phyloP scores from a whole-genome alignment of 2,888 invertebrate species.

The Neoscelio sp. region DNA sequence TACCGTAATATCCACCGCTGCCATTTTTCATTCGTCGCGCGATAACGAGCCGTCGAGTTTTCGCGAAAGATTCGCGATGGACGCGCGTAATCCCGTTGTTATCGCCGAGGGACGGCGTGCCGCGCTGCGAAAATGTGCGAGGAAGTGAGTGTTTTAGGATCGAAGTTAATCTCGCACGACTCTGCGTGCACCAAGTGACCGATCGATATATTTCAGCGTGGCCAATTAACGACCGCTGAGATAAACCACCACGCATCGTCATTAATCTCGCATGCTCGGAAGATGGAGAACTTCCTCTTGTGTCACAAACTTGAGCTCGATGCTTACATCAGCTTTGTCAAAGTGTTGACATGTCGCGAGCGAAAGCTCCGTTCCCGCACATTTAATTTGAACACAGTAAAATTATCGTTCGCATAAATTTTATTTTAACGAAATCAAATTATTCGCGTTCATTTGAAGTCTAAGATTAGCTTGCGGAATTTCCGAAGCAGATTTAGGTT shows the following conservation, averaged over 20 bases:
- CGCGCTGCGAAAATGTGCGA: slow-evolving; percentile 22
- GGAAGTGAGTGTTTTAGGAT: slow-evolving; percentile 44
- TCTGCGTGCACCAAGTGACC: slow-evolving; percentile 56
- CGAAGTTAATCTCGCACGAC: slow-evolving; percentile 59
- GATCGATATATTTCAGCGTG: slow-evolving; percentile 67
- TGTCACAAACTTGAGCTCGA: slow-evolving; percentile 59
- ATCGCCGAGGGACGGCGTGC: slow-evolving; percentile 33
- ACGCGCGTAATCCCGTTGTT: slow-evolving; percentile 64
- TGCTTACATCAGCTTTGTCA: slow-evolving; percentile 58
- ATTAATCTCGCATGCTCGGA: slow-evolving; percentile 65
- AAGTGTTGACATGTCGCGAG: slow-evolving; percentile 43
- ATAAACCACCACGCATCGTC: slow-evolving; percentile 67
- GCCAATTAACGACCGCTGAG: slow-evolving; percentile 67
- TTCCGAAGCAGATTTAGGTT: slow-evolving; percentile 20
- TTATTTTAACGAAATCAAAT: slow-evolving; percentile 46
- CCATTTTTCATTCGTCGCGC: slow-evolving; percentile 73
- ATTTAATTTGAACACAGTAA: slow-evolving; percentile 36
- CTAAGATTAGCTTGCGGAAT: slow-evolving; percentile 21
- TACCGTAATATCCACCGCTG: slow-evolving; percentile 72
- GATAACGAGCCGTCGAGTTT: slow-evolving; percentile 71
- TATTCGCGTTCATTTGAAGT: slow-evolving; percentile 31
- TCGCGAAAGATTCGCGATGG: slow-evolving; percentile 56
- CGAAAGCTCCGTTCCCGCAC: slow-evolving; percentile 16
- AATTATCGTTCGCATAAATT: slow-evolving; percentile 47
- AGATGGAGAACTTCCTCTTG: slow-evolving; percentile 67